A percentile compares a stretch with the other conserved stretches of the same genome.
Evolutionary conservation across 2,888 invertebrate genomes (phyloP).

Genomic region (Sabatieria punctata): DNA sequence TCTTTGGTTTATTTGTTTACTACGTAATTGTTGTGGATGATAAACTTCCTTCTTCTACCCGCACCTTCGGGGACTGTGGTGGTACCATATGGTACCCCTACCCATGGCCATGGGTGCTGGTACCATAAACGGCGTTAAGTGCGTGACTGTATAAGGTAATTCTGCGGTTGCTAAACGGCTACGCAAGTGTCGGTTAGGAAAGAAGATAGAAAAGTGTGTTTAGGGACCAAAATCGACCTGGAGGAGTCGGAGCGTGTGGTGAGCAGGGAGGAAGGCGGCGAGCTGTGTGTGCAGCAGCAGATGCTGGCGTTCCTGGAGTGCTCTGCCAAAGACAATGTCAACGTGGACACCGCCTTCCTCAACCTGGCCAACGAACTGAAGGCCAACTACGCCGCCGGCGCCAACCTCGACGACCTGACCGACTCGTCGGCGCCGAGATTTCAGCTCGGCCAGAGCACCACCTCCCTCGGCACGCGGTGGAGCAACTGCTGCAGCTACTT

Average conservation of each 20-base stretch:
- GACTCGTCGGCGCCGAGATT: not conserved
- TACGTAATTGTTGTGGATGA: no score
- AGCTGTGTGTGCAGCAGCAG: constrained; percentile 66
- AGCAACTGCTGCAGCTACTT: not conserved
- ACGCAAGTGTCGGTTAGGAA: no score
- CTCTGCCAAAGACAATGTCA: constrained; percentile 74
- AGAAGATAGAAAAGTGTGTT: no score
- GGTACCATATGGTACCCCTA: no score
- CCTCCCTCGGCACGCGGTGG: constrained; percentile 1
- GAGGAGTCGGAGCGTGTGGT: constrained; percentile 57
- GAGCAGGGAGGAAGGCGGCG: constrained; percentile 64
- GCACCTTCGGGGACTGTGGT: no score
- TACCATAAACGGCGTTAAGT: no score
- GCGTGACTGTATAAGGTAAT: no score
- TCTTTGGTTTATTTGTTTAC: no score
- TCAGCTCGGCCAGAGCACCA: not conserved
- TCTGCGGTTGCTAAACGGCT: no score
- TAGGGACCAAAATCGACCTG: constrained; percentile 68
- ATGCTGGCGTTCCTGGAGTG: constrained; percentile 70
- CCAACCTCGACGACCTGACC: constrained; percentile 4
- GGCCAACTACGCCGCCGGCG: constrained; percentile 32
- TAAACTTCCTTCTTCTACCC: no score
- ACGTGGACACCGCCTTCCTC: constrained; percentile 71
- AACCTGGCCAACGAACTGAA: constrained; percentile 70
- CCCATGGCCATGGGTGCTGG: no score